Evolutionary conservation across 2,797 vertebrate genomes (phyloP).

Genomic region (Sebastes matsubarae): DNA sequence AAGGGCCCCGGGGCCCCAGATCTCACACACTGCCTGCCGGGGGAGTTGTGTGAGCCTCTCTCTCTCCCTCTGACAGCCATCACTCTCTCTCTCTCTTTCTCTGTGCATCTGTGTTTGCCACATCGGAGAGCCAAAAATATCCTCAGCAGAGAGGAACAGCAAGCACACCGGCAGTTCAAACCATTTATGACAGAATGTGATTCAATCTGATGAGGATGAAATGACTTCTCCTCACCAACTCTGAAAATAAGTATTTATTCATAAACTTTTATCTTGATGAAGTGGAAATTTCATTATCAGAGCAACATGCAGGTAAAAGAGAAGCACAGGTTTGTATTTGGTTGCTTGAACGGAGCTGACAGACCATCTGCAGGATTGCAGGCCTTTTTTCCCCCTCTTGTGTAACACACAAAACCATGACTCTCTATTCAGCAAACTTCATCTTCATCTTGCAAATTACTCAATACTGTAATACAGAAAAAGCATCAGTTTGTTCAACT

Average conservation of each 20-base stretch:
- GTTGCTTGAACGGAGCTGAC: slow-evolving; percentile 19
- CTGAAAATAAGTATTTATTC: slow-evolving; percentile 26
- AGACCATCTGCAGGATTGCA: slow-evolving; percentile 30
- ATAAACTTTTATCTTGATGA: slow-evolving; percentile 23
- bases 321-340: slow-evolving; percentile 3
- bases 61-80: slow-evolving; percentile 51
- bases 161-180: slow-evolving; percentile 23
- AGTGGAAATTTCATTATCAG: slow-evolving; percentile 19
- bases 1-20: slow-evolving; percentile 81
- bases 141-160: slow-evolving; percentile 21
- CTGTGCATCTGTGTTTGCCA: slow-evolving; percentile 19
- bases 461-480: neutral
- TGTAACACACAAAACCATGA: neutral
- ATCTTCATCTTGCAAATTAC: neutral
- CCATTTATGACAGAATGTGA: slow-evolving; percentile 25
- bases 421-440: neutral
- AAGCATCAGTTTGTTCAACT: neutral
- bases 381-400: neutral
- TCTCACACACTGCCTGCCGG: slow-evolving; percentile 81
- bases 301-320: slow-evolving; percentile 23
- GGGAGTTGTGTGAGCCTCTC: slow-evolving; percentile 46
- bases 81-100: slow-evolving; percentile 44
- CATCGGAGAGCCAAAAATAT: slow-evolving; percentile 53
- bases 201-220: slow-evolving; percentile 36
- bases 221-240: slow-evolving; percentile 21